Percentiles rank a stretch among this genome's conserved stretches.
These are phyloP conservation scores for Phaenicophaeus curvirostris DNA, from an alignment of 2,797 vertebrate genomes.

Conservation along the genomic window DNA sequence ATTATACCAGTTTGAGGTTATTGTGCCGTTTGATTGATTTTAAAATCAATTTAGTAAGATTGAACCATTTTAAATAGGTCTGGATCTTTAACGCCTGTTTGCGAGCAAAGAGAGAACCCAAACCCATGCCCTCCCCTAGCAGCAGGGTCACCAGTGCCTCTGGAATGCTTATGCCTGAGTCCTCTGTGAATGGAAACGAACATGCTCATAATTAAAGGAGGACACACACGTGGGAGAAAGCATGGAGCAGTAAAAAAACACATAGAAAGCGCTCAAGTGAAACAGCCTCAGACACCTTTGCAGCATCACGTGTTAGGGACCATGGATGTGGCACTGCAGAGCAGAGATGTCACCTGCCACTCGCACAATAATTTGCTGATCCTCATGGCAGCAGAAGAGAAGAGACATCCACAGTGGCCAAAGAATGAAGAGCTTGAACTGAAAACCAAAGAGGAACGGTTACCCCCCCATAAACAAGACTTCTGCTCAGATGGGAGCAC, in stretches of 20 bases:
- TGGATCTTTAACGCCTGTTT: not conserved
- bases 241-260: not conserved
- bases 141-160: conserved; percentile 71
- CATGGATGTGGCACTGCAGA: accelerated
- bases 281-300: not conserved
- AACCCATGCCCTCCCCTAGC: conserved; percentile 68
- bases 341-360: not conserved
- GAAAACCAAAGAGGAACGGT: conserved; percentile 56
- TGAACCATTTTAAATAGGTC: not conserved
- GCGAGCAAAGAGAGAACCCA: conserved; percentile 43
- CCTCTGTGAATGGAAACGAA: not conserved
- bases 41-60: not conserved
- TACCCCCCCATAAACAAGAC: conserved; percentile 67
- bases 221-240: not conserved
- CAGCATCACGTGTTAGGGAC: not conserved
- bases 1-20: not conserved
- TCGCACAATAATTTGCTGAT: not conserved
- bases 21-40: not conserved
- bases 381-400: not conserved
- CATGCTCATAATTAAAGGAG: not conserved
- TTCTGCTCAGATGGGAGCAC: conserved; percentile 1
- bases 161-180: conserved; percentile 70
- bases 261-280: not conserved
- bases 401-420: not conserved
- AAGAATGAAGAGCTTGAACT: not conserved